Base-by-base conservation (phyloP, 2,888 invertebrate genomes). In the Acanthococcus lagerstroemiae region DNA sequence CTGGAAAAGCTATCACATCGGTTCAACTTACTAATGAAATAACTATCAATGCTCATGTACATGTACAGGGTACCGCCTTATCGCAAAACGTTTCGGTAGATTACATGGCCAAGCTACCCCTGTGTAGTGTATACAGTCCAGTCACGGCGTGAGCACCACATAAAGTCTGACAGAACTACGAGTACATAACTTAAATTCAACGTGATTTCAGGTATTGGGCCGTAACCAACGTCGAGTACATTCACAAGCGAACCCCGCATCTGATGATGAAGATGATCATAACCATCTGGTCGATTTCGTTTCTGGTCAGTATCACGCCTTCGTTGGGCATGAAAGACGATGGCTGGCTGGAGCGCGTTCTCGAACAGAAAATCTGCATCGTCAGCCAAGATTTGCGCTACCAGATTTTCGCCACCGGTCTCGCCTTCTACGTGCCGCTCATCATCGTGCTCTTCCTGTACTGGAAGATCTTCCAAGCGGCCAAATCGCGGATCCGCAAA, bases 191-290 rank as follows among this genome's bases (percentile, higher is more conserved):
- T n/a, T n/a, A n/a, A n/a, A n/a, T n/a, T n/a, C n/a, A n/a, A n/a
- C n/a, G n/a, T n/a, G n/a, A n/a, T n/a, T n/a, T n/a, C 67, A 90
- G 94, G 78, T 99, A 93, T 79, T 97, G 96, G 96, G 95, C 95
- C 67, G 95, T 99, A 73, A 97, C 97, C 68, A 86, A 93, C 77
- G 88, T 96, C 70, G 94, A 95, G 80, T 96, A 96, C 79, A 94
- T 94, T 74, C 90, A 94, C 78, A 86, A 90, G 69, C 83, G 95
- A 71, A 94, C 91, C 75, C 87, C 90, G 72, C 83, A 80, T 72
- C 82, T 91, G 70, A 92, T 96, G 75, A 87, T 90, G 72, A 82
- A 86, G 68, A 91, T 95, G 90, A 92, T 96, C 70, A 83, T 87
- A 71, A 80, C 90, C 65, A 90, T 95, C 54, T 99, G 97, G 97